Base-by-base conservation (phyloP, 1,140 invertebrate species). In the Patella vulgata region DNA sequence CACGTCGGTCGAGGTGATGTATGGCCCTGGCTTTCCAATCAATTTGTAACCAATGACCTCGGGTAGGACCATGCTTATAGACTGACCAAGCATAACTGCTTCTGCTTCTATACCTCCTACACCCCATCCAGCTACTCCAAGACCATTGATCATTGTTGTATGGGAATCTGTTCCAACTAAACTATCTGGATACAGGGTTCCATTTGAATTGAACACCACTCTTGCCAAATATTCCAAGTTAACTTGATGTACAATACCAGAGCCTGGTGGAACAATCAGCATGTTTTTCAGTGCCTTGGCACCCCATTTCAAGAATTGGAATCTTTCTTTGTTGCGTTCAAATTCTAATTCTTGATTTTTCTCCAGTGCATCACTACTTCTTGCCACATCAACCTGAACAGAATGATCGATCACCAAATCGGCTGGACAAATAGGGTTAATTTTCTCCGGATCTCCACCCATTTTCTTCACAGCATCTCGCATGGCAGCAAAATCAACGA, bases 401-500 rank as follows among this genome's bases (percentile, higher is more conserved):
- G 96, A 98, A 84, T 99, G 97, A 87, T 99, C 97, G 68, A 99
- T 98, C 39, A 99, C 96, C 57, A 99, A 87, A 86, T 99, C 97
- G 2, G 95, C 94, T 6, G 97, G 97, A 82, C 96, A 99, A 46
- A 96, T 90, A 2, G 97, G 97, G 86, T 99, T 99, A 66, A 99
- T 98, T 84, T 92, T 93, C 63, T 95, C 87, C 3, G 96, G 93
- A 87, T 98, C 87, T 1, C 94, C 94, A 1, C 91, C 92, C 11
- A 99, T 85, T 36, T 87, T 85, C 75, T 92, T 89, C 0, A 99
- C 94, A 23, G 95, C 95, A 87, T 99, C 96, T 74, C 97, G 87
- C 96, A 99, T 99, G 6, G 95, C 95, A 36, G 97, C 97, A 88
- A 99, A 97, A 85, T 99, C 97, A 12, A 99, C 96, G 11, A 99